Evolutionary conservation across 2,113 vertebrate species (phyloP).

Genomic region (Otis tarda): DNA sequence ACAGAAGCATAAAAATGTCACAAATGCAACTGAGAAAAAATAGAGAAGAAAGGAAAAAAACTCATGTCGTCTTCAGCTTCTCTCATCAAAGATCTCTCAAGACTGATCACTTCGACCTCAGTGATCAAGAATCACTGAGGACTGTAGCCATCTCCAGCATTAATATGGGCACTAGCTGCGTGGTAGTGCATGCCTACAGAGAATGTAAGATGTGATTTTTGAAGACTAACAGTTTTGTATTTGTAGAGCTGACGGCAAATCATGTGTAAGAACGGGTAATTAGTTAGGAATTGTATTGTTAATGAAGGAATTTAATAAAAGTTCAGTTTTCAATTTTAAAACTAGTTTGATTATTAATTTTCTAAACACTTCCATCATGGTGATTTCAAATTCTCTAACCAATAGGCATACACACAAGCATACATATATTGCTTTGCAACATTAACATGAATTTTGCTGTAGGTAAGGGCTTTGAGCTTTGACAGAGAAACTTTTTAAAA

Average conservation of each 20-base stretch:
- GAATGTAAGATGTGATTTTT: neutral
- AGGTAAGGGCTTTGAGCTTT: neutral
- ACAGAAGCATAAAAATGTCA: neutral
- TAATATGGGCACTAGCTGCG: neutral
- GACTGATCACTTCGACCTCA: neutral
- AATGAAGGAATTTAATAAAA: neutral
- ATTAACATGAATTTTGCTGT: neutral
- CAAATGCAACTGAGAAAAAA: neutral
- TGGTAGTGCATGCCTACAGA: neutral
- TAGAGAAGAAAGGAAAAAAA: neutral
- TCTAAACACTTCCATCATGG: neutral
- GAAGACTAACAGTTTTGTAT: neutral
- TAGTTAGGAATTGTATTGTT: neutral
- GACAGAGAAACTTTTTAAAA: neutral
- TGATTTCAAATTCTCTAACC: neutral
- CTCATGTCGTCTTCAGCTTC: neutral
- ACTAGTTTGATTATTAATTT: neutral
- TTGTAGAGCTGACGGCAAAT: neutral
- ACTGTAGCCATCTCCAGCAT: neutral
- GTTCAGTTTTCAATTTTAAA: neutral
- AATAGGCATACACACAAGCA: neutral
- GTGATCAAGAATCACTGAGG: neutral
- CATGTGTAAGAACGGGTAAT: neutral
- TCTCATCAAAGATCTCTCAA: neutral
- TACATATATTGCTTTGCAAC: neutral